Conservation (phyloP, 1,140 invertebrate species). For the Coelopa frigida region DNA sequence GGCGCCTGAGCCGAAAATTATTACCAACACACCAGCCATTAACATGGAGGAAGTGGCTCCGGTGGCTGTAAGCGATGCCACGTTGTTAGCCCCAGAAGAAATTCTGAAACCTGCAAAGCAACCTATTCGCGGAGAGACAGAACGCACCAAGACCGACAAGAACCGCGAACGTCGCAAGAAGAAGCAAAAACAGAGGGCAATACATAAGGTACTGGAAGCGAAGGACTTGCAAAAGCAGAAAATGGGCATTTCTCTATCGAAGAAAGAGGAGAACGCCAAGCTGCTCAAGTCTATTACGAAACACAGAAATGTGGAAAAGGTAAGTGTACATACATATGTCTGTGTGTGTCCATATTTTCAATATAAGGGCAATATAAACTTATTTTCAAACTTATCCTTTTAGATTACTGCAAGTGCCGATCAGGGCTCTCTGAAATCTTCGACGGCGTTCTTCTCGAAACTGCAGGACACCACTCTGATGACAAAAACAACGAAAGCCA, state of each 20-base stretch:
- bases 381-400: constrained; percentile 13
- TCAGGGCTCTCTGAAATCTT: constrained; percentile 60
- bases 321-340: constrained; percentile 15
- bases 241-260: constrained; percentile 48
- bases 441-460: constrained; percentile 73
- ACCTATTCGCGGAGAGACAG: constrained; percentile 69
- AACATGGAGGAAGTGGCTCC: constrained; percentile 95
- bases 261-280: constrained; percentile 52
- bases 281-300: constrained; percentile 55
- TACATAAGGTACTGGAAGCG: constrained; percentile 52
- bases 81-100: constrained; percentile 90
- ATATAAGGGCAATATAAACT: background rate
- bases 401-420: constrained; percentile 45
- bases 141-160: constrained; percentile 79
- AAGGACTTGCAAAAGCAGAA: constrained; percentile 43
- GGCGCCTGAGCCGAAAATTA: constrained; percentile 80
- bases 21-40: constrained; percentile 86
- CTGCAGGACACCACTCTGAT: constrained; percentile 61
- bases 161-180: constrained; percentile 83
- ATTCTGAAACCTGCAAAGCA: constrained; percentile 72
- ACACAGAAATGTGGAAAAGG: constrained; percentile 56
- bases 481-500: constrained; percentile 5
- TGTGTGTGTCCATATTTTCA: background rate
- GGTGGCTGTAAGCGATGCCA: constrained; percentile 72
- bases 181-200: constrained; percentile 65